Evolutionary conservation across 2,113 vertebrate genomes (phyloP).

Genomic region (Anolis carolinensis): DNA sequence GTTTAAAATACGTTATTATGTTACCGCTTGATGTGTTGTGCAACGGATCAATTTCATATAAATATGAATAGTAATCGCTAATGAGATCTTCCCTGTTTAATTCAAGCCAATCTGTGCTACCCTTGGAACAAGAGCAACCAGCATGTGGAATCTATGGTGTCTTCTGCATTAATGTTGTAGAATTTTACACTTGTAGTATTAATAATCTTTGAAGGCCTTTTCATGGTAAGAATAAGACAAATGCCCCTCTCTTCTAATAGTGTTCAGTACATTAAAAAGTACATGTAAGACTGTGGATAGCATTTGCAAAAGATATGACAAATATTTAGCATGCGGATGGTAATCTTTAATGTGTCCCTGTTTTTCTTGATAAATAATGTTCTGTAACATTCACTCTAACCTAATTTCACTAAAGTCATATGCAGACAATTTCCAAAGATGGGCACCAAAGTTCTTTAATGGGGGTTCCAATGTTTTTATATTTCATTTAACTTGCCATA

Average conservation of each 20-base stretch:
- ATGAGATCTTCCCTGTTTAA: constrained; percentile 2
- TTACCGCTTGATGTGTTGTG: constrained; percentile 4
- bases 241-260: background rate
- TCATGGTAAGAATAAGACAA: background rate
- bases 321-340: background rate
- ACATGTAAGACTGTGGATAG: constrained; percentile 11
- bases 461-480: background rate
- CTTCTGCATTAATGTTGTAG: background rate
- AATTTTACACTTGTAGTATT: constrained; percentile 10
- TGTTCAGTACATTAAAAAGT: background rate
- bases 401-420: background rate
- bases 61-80: constrained; percentile 9
- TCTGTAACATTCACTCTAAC: background rate
- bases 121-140: constrained; percentile 12
- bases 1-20: constrained; percentile 30
- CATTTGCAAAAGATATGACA: background rate
- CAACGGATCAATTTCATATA: constrained; percentile 36
- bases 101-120: constrained; percentile 7
- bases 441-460: background rate
- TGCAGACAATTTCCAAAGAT: background rate
- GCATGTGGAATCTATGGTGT: constrained; percentile 14
- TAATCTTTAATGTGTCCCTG: background rate
- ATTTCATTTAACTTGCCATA: background rate
- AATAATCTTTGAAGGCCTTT: background rate
- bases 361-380: background rate